Conservation (phyloP, 2,888 invertebrate species). For the Diarsia dahlii region DNA sequence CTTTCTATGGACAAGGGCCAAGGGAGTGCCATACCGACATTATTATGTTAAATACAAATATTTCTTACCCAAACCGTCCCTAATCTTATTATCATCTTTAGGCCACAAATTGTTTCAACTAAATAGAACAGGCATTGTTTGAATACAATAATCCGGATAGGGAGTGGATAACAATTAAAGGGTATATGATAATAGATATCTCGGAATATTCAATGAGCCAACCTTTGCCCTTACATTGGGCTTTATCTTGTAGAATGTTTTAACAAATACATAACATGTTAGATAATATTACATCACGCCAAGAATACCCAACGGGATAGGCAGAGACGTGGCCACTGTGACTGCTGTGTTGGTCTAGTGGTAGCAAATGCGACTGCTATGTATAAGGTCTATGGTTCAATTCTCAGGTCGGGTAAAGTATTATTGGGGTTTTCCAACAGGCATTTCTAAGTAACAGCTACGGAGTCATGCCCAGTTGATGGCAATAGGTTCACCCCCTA, state of each 20-base stretch:
- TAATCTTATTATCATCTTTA: conserved; percentile 60
- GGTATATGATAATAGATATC: conserved; percentile 45
- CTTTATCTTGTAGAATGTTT: conserved; percentile 20
- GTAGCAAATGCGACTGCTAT: too few species aligned
- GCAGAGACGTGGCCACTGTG: too few species aligned
- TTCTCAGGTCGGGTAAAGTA: too few species aligned
- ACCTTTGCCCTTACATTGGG: conserved; percentile 38
- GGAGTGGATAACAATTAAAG: conserved; percentile 62
- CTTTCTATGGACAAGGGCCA: conserved; percentile 19
- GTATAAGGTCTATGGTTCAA: too few species aligned
- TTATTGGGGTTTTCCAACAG: too few species aligned
- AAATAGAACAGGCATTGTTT: conserved; percentile 60
- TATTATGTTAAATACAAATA: conserved; percentile 61
- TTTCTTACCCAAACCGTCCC: conserved; percentile 59
- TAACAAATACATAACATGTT: not conserved
- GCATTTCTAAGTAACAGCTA: too few species aligned
- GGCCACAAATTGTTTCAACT: conserved; percentile 59
- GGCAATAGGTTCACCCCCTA: too few species aligned
- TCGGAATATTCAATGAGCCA: conserved; percentile 51
- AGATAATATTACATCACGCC: too few species aligned
- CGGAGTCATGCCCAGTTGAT: too few species aligned
- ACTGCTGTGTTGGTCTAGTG: too few species aligned
- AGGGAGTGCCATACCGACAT: conserved; percentile 39
- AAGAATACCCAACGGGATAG: too few species aligned
- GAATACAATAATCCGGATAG: conserved; percentile 62